Evolutionary conservation across 2,888 invertebrate genomes (phyloP), one percentile per base, ranked within the genome.

Genomic region (Platycheirus rosarum): DNA sequence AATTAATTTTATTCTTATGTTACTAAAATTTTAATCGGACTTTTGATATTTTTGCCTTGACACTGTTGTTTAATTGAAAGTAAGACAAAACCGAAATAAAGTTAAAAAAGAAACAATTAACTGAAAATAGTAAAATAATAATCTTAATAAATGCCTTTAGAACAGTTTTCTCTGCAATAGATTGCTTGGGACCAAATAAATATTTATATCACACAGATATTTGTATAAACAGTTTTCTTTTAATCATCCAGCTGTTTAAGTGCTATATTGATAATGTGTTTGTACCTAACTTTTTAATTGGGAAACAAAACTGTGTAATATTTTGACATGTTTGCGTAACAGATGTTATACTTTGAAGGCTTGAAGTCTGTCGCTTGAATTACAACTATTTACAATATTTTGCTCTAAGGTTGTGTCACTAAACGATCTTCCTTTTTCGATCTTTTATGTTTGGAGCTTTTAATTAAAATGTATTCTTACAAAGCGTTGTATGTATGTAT

Each of bases 181-280:
- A 65, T 69, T 70, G 70, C 53, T 75, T 66, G 80, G 80, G 80
- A 76, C 80, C 80, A 80, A 80, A 70, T 51, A 75, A 63, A 49
- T 5, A 20, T 44, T 11, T 29, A 37, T 16, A 51, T 60, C 13
- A 44, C 37, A 65, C n/a, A n/a, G 26, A n/a, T n/a, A n/a, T n/a
- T n/a, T n/a, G 4, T 49, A 49, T 65, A 9, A 35, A 60, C n/a
- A 8, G 11, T 44, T 16, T 48, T 16, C 40, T 1, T 63, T 32
- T 32, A 32, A 23, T 23, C 23, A 23, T 32, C 1, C 29, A 1
- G 29, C 8, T 23, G 23, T n/a, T n/a, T n/a, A 26, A 4, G 26
- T 6, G 29, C 8, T 6, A 8, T 32, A 32, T 32, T 32, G 4
- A 32, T 32, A 7, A 32, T 4, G 8, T 32, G 2, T 23, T 23